phyloP scores from a whole-genome alignment of 2,888 invertebrate genomes.

The Strigamia transsilvanica region DNA sequence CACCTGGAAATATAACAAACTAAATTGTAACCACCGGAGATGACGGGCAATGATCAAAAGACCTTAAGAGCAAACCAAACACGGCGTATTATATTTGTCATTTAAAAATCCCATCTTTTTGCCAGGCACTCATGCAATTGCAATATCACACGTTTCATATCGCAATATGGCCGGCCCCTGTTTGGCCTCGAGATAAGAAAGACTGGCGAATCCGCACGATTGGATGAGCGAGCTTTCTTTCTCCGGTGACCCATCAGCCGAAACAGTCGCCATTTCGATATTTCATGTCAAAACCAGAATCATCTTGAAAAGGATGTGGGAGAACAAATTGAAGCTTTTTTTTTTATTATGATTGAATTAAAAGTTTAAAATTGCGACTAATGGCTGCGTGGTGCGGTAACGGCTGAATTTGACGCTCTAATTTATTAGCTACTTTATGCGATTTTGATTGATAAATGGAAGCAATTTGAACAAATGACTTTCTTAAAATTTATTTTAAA shows the following conservation, averaged over 20 bases:
- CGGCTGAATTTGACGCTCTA: background rate
- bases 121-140: no score
- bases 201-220: background rate
- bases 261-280: slow-evolving; percentile 33
- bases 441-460: no score
- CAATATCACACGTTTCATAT: no score
- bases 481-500: no score
- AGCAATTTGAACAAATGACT: no score
- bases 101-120: no score
- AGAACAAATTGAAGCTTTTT: background rate
- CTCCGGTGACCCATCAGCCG: background rate
- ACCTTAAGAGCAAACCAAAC: no score
- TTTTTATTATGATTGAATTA: background rate
- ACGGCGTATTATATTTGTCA: no score
- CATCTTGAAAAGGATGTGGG: background rate
- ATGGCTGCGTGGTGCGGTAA: background rate
- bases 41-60: no score
- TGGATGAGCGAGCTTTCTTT: background rate
- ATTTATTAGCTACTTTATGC: no score
- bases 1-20: no score
- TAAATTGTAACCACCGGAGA: no score
- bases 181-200: background rate
- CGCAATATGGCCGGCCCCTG: background rate
- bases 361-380: background rate
- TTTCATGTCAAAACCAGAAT: slow-evolving; percentile 20